phyloP scores from a whole-genome alignment of 2,113 vertebrate genomes.

The Dipodomys spectabilis region DNA sequence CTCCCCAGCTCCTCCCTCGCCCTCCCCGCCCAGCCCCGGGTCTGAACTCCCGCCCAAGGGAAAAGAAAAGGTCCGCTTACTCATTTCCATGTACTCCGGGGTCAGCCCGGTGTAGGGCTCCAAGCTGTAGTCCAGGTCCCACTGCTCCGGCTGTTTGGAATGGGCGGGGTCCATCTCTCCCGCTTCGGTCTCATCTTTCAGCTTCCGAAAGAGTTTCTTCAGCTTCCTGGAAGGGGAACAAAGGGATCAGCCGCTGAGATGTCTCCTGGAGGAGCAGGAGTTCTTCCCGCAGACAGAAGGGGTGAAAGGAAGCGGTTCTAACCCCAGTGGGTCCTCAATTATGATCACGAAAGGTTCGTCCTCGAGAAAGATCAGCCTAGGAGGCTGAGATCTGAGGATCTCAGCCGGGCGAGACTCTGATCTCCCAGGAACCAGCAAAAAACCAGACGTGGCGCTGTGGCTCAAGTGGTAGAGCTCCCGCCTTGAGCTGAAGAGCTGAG shows the following conservation, averaged over 20 bases:
- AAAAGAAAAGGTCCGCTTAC: conserved; percentile 84
- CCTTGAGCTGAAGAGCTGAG: no score
- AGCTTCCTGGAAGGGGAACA: conserved; percentile 89
- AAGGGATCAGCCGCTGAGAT: conserved; percentile 22
- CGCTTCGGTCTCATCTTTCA: conserved; percentile 90
- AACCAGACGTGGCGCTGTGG: no score
- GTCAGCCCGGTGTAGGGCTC: conserved; percentile 95
- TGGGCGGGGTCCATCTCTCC: conserved; percentile 86
- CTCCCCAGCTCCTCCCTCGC: no score
- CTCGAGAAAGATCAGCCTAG: background rate
- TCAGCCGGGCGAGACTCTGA: no score
- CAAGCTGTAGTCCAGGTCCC: conserved; percentile 93
- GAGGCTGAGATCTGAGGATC: no score
- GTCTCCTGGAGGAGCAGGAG: background rate
- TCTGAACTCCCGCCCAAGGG: background rate
- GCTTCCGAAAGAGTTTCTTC: conserved; percentile 95
- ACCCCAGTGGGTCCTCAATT: background rate
- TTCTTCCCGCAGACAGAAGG: background rate
- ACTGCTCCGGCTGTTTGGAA: conserved; percentile 91
- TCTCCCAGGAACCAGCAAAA: no score
- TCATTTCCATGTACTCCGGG: conserved; percentile 99
- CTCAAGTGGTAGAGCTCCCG: no score
- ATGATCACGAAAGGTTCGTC: background rate
- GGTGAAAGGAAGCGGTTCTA: background rate
- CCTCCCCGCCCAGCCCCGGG: no score